Evolutionary conservation across 2,888 invertebrate species (phyloP).

Genomic region (Prionchulus punctatus): DNA sequence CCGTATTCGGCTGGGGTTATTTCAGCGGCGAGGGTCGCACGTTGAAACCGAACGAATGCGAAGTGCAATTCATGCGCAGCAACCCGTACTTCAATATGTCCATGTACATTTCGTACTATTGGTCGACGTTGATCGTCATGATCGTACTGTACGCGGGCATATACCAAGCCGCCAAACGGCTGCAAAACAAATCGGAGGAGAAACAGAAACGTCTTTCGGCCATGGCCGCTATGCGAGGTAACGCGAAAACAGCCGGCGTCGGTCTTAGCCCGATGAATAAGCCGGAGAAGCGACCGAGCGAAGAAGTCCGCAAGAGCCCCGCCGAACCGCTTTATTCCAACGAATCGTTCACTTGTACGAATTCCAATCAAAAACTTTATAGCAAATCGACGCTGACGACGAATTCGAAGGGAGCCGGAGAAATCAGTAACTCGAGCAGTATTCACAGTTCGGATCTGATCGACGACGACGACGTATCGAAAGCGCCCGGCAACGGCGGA

Average conservation of each 20-base stretch:
- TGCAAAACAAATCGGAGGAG: conserved; percentile 90
- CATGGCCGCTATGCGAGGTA: conserved; percentile 52
- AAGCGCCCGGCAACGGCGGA: too few relatives aligned
- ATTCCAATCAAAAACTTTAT: not conserved
- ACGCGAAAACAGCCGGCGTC: not conserved
- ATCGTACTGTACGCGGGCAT: conserved; percentile 90
- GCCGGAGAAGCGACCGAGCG: not conserved
- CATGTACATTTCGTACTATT: conserved; percentile 87
- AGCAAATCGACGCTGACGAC: not conserved
- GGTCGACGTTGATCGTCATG: conserved; percentile 86
- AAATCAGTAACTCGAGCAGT: not conserved
- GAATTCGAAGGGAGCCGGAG: not conserved
- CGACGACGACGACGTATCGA: not conserved
- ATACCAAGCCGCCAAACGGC: conserved; percentile 86
- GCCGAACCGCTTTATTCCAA: not conserved
- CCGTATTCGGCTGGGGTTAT: conserved; percentile 97
- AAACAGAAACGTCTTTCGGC: conserved; percentile 89
- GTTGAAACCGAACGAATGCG: conserved; percentile 45
- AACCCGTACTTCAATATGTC: conserved; percentile 93
- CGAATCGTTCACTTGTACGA: not conserved
- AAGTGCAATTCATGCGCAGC: conserved; percentile 78
- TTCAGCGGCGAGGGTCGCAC: conserved; percentile 59
- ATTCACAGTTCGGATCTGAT: conserved; percentile 6
- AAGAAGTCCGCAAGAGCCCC: not conserved
- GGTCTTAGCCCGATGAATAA: not conserved